Evolutionary conservation across 2,888 invertebrate genomes (phyloP).

Genomic region (Odontomyia ornata): DNA sequence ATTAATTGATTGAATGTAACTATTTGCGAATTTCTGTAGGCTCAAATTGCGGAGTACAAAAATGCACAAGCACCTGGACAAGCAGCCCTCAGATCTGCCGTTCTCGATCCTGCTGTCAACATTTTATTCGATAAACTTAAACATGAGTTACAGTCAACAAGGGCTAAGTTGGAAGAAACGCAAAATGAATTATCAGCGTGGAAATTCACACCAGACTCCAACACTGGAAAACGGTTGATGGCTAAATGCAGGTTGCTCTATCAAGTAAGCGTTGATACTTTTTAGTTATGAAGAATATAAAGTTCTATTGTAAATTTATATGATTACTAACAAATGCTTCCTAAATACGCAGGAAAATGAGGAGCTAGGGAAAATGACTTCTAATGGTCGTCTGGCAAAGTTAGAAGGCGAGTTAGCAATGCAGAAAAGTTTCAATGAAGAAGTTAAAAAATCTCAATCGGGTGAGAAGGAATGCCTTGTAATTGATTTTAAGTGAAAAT

Average conservation of each 20-base stretch:
- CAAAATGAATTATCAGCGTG: conserved; percentile 97
- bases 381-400: conserved; percentile 93
- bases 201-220: conserved; percentile 99
- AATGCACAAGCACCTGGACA: conserved; percentile 83
- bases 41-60: conserved; percentile 93
- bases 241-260: conserved; percentile 94
- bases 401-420: conserved; percentile 94
- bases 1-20: not conserved
- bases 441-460: conserved; percentile 95
- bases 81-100: conserved; percentile 78
- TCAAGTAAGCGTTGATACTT: conserved; percentile 67
- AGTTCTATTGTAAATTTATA: not conserved
- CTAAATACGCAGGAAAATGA: conserved; percentile 78
- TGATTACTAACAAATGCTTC: not conserved
- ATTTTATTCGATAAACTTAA: conserved; percentile 89
- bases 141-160: conserved; percentile 87
- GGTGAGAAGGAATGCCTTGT: conserved; percentile 66
- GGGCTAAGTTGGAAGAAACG: conserved; percentile 92
- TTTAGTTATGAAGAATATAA: not conserved
- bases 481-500: not conserved
- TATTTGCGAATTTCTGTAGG: conserved; percentile 67
- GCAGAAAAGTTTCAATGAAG: conserved; percentile 94
- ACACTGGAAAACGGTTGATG: conserved; percentile 97
- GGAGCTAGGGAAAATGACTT: conserved; percentile 94
- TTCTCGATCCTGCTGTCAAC: conserved; percentile 96